Evolutionary conservation across 2,797 vertebrate genomes (phyloP).

Genomic region (Pelobates cultripes): DNA sequence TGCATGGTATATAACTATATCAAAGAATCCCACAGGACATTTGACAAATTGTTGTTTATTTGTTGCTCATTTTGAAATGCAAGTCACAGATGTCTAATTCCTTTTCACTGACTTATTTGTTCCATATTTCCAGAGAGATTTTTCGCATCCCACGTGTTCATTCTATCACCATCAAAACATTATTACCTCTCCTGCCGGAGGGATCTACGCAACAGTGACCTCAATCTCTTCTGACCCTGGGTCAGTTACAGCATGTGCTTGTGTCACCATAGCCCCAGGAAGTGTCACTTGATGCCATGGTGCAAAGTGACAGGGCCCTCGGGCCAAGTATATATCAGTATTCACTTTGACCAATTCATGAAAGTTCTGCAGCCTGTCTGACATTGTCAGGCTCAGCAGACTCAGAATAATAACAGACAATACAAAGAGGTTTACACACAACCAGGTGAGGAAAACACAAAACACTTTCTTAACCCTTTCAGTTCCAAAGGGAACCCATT

Average conservation of each 20-base stretch:
- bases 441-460: too few species aligned
- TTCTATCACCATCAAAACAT: neutral
- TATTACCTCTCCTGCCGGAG: neutral
- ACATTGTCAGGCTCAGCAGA: too few species aligned
- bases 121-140: neutral
- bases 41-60: slow-evolving; percentile 2
- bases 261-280: slow-evolving; percentile 17
- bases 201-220: neutral
- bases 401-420: too few species aligned
- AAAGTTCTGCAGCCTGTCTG: neutral
- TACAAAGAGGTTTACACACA: too few species aligned
- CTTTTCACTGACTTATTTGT: neutral
- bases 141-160: neutral
- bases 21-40: neutral
- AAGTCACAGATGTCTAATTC: slow-evolving; percentile 5
- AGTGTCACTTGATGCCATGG: neutral
- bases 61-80: neutral
- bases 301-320: slow-evolving; percentile 3
- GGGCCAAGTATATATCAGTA: neutral
- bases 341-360: neutral
- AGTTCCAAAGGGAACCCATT: too few species aligned
- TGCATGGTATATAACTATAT: neutral
- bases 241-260: slow-evolving; percentile 16
- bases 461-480: too few species aligned
- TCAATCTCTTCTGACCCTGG: neutral